phyloP scores from a whole-genome alignment of 2,797 vertebrate species.

The Eleutherodactylus coqui region DNA sequence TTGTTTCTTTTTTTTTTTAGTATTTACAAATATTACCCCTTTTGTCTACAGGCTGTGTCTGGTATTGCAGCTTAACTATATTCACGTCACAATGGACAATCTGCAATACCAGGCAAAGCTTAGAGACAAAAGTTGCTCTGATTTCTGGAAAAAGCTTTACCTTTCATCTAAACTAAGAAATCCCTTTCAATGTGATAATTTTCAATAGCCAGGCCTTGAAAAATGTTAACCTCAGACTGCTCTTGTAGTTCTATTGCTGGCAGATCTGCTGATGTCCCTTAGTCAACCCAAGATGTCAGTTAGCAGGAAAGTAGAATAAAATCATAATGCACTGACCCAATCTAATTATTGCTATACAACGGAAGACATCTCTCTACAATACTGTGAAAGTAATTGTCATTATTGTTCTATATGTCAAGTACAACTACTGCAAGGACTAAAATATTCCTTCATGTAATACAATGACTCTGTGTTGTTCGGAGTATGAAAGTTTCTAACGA shows the following conservation, averaged over 20 bases:
- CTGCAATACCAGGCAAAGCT: too few relatives aligned
- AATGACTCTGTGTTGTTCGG: neutral
- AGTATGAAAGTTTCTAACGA: neutral
- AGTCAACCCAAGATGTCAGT: neutral
- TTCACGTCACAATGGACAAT: too few relatives aligned
- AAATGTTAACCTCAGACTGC: neutral
- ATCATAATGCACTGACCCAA: neutral
- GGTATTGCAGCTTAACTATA: too few relatives aligned
- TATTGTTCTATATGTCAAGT: neutral
- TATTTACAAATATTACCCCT: too few relatives aligned
- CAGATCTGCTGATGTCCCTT: neutral
- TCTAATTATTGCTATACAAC: neutral
- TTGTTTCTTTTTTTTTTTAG: too few relatives aligned
- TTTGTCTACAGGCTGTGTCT: too few relatives aligned
- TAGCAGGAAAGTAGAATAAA: neutral
- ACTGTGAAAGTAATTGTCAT: neutral
- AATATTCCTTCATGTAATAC: neutral
- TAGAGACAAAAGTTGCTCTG: too few relatives aligned
- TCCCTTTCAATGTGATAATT: too few relatives aligned
- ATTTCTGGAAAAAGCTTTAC: too few relatives aligned
- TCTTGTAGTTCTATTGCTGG: neutral
- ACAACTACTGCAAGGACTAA: neutral
- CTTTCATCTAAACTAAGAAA: too few relatives aligned
- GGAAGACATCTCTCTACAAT: neutral
- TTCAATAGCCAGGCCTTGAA: too few relatives aligned